Evolutionary conservation across 2,888 invertebrate species (phyloP), one percentile per base, ranked within the genome.

Genomic region (Scelioninae gen. 1): DNA sequence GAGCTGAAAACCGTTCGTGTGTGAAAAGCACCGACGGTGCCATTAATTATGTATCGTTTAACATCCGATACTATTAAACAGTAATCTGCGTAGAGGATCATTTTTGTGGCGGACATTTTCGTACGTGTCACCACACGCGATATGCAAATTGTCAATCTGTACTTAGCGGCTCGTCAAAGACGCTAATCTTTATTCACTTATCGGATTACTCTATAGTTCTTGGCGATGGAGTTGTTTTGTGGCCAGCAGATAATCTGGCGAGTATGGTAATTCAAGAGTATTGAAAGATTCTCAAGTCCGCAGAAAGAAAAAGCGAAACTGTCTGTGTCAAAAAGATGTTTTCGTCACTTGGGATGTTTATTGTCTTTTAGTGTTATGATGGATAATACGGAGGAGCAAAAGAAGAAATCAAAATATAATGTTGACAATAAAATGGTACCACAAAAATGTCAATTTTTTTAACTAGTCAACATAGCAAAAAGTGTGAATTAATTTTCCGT

Each of bases 171-270:
- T 89, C 90, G 88, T 90, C 90, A 90, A 89, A 90, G 90, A 87
- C 74, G 87, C 88, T 92, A 90, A 92, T 92, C 91, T 92, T 90
- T 90, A 92, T 91, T 92, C 92, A 91, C 90, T 92, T 91, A 92
- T 92, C 92, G 91, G 89, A 91, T 92, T 92, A 92, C 89, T 88
- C 87, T 86, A 84, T 75, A 87, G 85, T 84, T 68, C 82, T 82
- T 53, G 84, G 62, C 87, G 87, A 92, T 92, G 90, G 90, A 92
- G 92, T 91, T 90, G 91, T 92, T 90, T 88, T 89, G 84, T 87
- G 88, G 85, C 85, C 86, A 88, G 88, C 87, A 90, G 90, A 90
- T 92, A 91, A 92, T 92, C 91, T 89, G 88, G 84, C 86, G 83
- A 87, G 90, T 92, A 92, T 92, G 92, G 90, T 92, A 91, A 92